Base-by-base conservation (phyloP, 1,140 invertebrate genomes). In the Lepidurus arcticus region DNA sequence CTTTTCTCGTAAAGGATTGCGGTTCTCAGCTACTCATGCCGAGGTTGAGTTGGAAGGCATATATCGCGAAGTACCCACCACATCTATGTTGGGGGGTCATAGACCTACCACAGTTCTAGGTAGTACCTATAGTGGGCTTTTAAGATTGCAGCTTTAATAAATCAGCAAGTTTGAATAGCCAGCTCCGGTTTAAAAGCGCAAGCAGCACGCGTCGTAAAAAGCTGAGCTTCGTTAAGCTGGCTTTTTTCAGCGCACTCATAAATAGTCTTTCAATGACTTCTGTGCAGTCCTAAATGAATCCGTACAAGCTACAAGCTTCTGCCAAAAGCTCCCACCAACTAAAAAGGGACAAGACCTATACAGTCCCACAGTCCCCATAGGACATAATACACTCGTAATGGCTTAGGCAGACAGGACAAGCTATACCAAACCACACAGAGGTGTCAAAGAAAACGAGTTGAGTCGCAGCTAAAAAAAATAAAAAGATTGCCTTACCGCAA, bases 151-250 rank as follows among this genome's bases (percentile, higher is more conserved):
- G 53, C 53, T 65, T 65, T 13, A 21, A 21, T 65, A 65, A 65
- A 65, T 65, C 47, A 65, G n/a, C 53, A 65, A 65, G 53, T 65
- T 65, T 65, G 53, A 65, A 65, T 65, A 65, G 53, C 53, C 53
- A 65, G 53, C 53, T 65, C 53, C 16, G 53, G 53, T 65, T 65
- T 9, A 7, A 21, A 65, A 65, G 53, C 53, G 53, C 53, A 65
- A 65, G 53, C 53, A 65, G 53, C 53, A 65, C 53, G 53, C 53
- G 53, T 65, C 53, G 53, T 65, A 65, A 65, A 34, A 65, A 65
- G 53, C 53, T 65, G 9, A 65, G 53, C 53, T 65, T 65, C 53
- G 13, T 65, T 65, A 65, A 65, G 53, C 53, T 65, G 53, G 53
- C 53, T 65, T 65, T 65, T 65, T 65, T 65, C 53, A 65, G 53